A percentile compares a stretch with the other conserved stretches of the same genome.
Conservation (phyloP, 2,888 invertebrate genomes). For the Dryomyza anilis region DNA sequence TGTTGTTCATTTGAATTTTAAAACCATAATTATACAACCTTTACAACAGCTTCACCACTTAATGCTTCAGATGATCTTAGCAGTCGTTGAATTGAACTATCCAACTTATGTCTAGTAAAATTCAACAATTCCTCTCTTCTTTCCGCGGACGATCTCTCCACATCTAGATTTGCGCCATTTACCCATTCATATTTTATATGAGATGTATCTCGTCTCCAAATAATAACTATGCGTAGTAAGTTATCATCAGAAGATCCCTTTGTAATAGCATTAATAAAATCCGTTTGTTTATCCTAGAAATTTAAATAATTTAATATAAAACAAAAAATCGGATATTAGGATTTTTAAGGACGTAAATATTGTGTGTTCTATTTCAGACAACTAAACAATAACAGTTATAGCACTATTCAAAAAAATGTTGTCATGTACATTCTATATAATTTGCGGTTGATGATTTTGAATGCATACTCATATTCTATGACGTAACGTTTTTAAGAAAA, state of each 20-base stretch:
- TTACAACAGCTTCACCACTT: constrained; percentile 78
- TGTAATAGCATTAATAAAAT: constrained; percentile 71
- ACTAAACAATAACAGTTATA: too few relatives aligned
- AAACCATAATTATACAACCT: constrained; percentile 66
- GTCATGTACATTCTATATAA: too few relatives aligned
- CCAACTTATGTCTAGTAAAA: constrained; percentile 74
- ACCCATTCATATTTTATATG: constrained; percentile 91
- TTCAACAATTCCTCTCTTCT: constrained; percentile 66
- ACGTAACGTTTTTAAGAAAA: too few relatives aligned
- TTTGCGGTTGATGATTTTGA: too few relatives aligned
- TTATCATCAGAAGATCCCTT: constrained; percentile 68
- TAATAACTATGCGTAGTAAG: constrained; percentile 79
- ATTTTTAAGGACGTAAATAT: too few relatives aligned
- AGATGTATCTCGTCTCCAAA: constrained; percentile 88
- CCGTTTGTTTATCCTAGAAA: constrained; percentile 67
- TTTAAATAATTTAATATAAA: neutral
- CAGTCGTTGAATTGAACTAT: constrained; percentile 73
- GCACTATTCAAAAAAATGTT: too few relatives aligned
- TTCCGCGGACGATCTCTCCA: constrained; percentile 53
- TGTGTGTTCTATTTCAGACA: too few relatives aligned
- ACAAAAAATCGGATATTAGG: too few relatives aligned
- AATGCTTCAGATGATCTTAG: constrained; percentile 76
- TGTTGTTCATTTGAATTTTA: too few relatives aligned
- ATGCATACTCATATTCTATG: too few relatives aligned
- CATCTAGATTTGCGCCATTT: constrained; percentile 55